Percentiles rank a stretch among this genome's conserved stretches.
Conservation (phyloP, 2,888 invertebrate species). For the Sarcophaga variegata region DNA sequence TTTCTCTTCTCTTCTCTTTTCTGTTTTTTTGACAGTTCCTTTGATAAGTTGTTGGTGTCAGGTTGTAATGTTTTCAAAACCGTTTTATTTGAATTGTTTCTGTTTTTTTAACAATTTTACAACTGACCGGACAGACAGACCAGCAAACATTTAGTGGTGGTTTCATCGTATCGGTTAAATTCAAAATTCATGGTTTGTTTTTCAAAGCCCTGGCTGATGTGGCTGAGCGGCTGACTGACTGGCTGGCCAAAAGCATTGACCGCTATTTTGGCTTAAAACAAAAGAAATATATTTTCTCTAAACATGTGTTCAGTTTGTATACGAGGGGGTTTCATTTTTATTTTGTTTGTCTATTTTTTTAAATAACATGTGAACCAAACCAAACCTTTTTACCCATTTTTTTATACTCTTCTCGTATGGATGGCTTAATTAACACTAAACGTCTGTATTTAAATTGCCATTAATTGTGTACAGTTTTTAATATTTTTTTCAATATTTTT, state of each 20-base stretch:
- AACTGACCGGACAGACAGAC: conserved; percentile 30
- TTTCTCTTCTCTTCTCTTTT: conserved; percentile 7
- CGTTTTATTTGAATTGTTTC: background rate
- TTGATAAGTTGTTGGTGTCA: conserved; percentile 51
- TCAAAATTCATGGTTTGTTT: background rate
- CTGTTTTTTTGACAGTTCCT: conserved; percentile 6
- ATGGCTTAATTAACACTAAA: conserved; percentile 66
- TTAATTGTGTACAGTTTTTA: conserved; percentile 42
- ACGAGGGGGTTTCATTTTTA: background rate
- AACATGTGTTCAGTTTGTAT: conserved; percentile 57
- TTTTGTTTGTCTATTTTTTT: conserved; percentile 26
- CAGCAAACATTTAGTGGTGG: conserved; percentile 45
- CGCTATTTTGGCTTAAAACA: conserved; percentile 65
- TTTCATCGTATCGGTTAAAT: conserved; percentile 34
- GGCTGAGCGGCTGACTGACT: too few relatives aligned
- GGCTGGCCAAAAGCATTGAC: conserved; percentile 60
- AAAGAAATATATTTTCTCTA: conserved; percentile 39
- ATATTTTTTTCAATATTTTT: conserved; percentile 58
- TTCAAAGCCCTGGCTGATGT: too few relatives aligned
- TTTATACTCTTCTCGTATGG: conserved; percentile 19
- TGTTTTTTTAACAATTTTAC: background rate
- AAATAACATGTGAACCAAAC: conserved; percentile 30
- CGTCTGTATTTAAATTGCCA: conserved; percentile 47
- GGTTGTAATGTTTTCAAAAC: conserved; percentile 45
- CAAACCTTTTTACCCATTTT: conserved; percentile 11